Conservation (phyloP, 2,888 invertebrate genomes). For the Macrosiphum euphorbiae region DNA sequence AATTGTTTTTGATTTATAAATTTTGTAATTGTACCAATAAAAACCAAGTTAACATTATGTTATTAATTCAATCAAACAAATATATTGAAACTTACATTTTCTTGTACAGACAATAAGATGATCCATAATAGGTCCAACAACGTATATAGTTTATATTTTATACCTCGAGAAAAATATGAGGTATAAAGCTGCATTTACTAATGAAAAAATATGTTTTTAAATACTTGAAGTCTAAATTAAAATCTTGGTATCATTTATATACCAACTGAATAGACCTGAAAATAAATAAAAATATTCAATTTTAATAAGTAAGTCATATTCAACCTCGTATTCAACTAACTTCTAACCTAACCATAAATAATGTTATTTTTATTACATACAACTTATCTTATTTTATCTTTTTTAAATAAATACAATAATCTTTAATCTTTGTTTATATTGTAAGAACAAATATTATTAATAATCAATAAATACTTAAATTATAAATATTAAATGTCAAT, state of each 20-base stretch:
- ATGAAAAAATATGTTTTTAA: constrained; percentile 34
- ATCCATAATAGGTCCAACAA: constrained; percentile 50
- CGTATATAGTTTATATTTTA: constrained; percentile 38
- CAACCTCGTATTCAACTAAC: background rate
- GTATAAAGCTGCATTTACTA: constrained; percentile 48
- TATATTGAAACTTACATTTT: constrained; percentile 60
- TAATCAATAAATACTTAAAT: background rate
- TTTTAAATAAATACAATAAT: background rate
- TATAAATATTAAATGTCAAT: background rate
- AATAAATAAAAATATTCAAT: constrained; percentile 23
- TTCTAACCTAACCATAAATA: background rate
- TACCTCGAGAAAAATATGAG: constrained; percentile 59
- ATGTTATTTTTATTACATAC: background rate
- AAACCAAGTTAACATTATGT: background rate
- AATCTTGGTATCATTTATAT: constrained; percentile 66
- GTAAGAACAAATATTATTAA: background rate
- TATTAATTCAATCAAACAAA: background rate
- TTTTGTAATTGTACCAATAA: background rate
- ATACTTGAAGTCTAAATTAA: constrained; percentile 56
- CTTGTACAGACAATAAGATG: constrained; percentile 63
- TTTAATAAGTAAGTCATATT: background rate
- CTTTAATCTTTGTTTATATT: background rate
- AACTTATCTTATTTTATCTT: background rate
- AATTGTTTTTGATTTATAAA: background rate
- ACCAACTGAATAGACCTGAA: constrained; percentile 65